phyloP scores from a whole-genome alignment of 2,888 invertebrate species.

The Amiota minor region DNA sequence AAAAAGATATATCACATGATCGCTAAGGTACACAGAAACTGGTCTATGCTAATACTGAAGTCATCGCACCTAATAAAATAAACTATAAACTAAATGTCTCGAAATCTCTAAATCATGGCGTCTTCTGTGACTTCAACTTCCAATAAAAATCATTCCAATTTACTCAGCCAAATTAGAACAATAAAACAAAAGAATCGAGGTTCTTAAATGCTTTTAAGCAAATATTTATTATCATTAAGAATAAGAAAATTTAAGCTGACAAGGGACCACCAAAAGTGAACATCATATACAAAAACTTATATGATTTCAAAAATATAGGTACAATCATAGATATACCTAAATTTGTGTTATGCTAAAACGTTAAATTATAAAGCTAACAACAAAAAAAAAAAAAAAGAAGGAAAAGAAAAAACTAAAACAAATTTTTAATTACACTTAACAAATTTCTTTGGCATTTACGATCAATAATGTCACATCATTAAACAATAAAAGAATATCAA shows the following conservation, averaged over 20 bases:
- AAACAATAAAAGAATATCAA: constrained; percentile 57
- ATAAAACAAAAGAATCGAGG: not conserved
- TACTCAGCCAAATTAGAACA: not conserved
- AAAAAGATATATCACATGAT: constrained; percentile 37
- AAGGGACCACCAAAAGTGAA: constrained; percentile 10
- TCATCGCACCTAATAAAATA: constrained; percentile 63
- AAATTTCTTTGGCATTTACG: constrained; percentile 47
- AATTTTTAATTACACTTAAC: constrained; percentile 63
- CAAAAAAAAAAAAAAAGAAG: not conserved
- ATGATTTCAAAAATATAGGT: too few relatives aligned
- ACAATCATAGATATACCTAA: too few relatives aligned
- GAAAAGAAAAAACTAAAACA: constrained; percentile 45
- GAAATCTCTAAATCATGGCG: constrained; percentile 34
- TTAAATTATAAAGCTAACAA: too few relatives aligned
- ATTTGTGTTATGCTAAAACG: too few relatives aligned
- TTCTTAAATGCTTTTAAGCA: not conserved
- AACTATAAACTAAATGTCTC: constrained; percentile 51
- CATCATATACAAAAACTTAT: not conserved
- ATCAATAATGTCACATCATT: constrained; percentile 66
- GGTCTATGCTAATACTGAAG: constrained; percentile 65
- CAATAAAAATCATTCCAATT: constrained; percentile 53
- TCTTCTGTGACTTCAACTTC: constrained; percentile 32
- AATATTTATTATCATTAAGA: not conserved
- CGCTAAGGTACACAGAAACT: constrained; percentile 56
- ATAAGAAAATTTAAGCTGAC: not conserved